A percentile compares a stretch with the other conserved stretches of the same genome.
These are phyloP conservation scores for Watsonalla cultraria DNA, from an alignment of 2,888 invertebrate species.

Conservation along the genomic window DNA sequence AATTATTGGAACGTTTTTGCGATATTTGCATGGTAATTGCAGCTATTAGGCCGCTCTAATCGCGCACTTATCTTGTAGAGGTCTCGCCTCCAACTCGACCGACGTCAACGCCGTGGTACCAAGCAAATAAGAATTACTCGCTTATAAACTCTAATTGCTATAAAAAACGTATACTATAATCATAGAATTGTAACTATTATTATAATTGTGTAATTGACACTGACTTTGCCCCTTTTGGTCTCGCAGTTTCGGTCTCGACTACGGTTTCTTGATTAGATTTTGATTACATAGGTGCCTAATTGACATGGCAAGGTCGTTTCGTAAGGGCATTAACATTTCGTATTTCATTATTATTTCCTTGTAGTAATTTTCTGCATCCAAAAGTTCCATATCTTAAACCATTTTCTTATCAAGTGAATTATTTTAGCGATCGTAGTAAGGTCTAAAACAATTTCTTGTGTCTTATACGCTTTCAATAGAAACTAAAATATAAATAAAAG, in stretches of 20 bases:
- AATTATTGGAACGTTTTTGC: conserved; percentile 13
- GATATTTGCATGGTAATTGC: conserved; percentile 35
- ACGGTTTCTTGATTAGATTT: no score
- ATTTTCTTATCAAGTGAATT: no score
- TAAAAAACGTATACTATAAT: background rate
- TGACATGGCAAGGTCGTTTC: no score
- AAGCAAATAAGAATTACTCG: conserved; percentile 26
- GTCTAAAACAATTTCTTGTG: no score
- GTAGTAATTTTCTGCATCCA: no score
- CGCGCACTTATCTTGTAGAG: conserved; percentile 27
- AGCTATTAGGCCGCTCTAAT: conserved; percentile 26
- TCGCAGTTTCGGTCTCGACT: background rate
- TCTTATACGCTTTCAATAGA: no score
- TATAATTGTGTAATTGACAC: background rate
- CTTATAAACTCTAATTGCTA: background rate
- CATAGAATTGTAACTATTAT: background rate
- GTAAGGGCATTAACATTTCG: no score
- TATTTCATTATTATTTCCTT: no score
- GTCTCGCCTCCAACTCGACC: conserved; percentile 26
- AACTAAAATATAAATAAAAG: no score
- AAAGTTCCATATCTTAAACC: no score
- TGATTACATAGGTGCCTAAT: no score
- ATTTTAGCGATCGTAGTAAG: no score
- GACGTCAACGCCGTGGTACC: conserved; percentile 2
- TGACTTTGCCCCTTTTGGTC: background rate